These are phyloP conservation scores for Odontamblyopus lacepedii DNA, from an alignment of 2,797 vertebrate genomes.

Conservation along the genomic window DNA sequence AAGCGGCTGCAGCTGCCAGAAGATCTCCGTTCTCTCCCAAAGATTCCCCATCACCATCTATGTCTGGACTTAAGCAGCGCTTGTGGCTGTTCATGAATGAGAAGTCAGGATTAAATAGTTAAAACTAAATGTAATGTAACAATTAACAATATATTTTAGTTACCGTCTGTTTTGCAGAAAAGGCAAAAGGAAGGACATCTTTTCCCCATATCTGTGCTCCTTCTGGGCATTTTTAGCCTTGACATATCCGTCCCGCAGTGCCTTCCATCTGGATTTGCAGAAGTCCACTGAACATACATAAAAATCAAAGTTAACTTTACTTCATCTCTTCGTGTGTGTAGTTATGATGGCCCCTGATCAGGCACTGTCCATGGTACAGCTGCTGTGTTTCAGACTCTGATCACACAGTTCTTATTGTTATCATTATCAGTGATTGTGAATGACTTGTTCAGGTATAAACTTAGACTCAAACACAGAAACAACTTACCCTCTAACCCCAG, in stretches of 20 bases:
- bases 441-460: neutral
- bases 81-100: neutral
- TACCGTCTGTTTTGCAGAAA: neutral
- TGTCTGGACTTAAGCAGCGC: neutral
- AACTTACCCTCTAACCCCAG: conserved; percentile 11
- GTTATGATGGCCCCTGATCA: neutral
- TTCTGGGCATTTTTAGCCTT: conserved; percentile 5
- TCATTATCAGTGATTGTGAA: neutral
- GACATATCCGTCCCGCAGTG: conserved; percentile 7
- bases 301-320: neutral
- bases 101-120: neutral
- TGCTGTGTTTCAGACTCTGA: neutral
- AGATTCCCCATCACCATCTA: neutral
- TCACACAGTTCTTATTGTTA: neutral
- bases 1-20: neutral
- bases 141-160: neutral
- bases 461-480: neutral
- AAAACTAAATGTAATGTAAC: neutral
- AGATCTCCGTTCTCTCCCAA: conserved; percentile 2
- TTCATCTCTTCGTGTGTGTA: neutral
- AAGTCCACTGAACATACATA: conserved; percentile 1
- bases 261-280: conserved; percentile 10
- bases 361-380: neutral
- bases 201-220: conserved; percentile 6
- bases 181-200: conserved; percentile 1